phyloP scores from a whole-genome alignment of 2,797 vertebrate species.

The Coendou prehensilis region DNA sequence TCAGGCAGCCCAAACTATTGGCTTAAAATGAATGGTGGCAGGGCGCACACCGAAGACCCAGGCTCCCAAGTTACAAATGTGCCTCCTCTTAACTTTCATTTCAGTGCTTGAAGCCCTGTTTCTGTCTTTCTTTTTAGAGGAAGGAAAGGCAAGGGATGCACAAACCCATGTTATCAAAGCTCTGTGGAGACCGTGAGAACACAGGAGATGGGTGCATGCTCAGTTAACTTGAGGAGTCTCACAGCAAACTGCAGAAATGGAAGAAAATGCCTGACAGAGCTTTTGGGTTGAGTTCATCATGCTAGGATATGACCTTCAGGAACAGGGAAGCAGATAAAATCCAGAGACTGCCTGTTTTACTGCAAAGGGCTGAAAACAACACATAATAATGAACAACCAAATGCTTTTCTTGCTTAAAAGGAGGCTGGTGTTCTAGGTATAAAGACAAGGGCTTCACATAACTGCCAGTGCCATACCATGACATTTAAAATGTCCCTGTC shows the following conservation, averaged over 20 bases:
- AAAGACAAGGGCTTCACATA: background rate
- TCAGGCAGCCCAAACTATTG: background rate
- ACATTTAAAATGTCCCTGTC: background rate
- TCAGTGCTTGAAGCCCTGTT: background rate
- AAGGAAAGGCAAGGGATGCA: background rate
- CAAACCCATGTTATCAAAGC: conserved; percentile 33
- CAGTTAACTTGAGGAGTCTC: background rate
- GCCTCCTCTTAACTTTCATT: background rate
- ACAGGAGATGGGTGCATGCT: background rate
- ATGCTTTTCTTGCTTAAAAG: background rate
- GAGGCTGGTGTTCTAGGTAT: background rate
- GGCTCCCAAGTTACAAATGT: background rate
- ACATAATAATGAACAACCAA: background rate
- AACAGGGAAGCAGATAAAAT: background rate
- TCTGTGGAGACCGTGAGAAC: background rate
- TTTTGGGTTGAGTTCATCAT: background rate
- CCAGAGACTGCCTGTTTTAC: background rate
- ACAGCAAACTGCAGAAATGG: background rate
- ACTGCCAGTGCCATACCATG: background rate
- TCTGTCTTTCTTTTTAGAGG: conserved; percentile 20
- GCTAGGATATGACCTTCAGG: background rate
- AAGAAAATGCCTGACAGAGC: background rate
- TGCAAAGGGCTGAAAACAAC: background rate
- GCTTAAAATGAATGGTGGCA: background rate
- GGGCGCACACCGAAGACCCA: background rate